Conservation (phyloP, 2,888 invertebrate genomes). For the Pasiphila rectangulata region DNA sequence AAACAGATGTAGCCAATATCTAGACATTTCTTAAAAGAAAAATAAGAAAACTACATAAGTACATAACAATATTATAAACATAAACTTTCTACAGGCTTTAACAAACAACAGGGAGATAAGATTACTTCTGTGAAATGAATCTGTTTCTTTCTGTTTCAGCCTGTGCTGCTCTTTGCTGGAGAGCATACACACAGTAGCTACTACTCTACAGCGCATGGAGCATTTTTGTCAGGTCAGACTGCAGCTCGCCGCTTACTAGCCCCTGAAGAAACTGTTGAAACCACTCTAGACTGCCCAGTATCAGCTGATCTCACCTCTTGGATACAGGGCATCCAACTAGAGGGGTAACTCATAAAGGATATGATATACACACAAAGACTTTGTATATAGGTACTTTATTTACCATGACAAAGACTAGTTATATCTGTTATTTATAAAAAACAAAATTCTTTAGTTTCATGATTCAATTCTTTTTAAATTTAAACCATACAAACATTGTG, state of each 20-base stretch:
- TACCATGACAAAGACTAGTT: conserved; percentile 34
- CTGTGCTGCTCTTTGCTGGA: conserved; percentile 93
- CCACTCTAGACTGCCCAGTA: conserved; percentile 86
- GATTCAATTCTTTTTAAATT: not conserved
- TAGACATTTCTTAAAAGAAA: no score
- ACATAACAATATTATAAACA: not conserved
- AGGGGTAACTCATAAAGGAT: conserved; percentile 55
- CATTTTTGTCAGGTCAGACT: conserved; percentile 91
- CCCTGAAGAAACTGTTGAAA: conserved; percentile 82
- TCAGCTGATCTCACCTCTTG: conserved; percentile 92
- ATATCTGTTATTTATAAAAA: conserved; percentile 2
- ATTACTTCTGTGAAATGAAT: not conserved
- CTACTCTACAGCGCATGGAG: conserved; percentile 97
- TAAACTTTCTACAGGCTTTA: not conserved
- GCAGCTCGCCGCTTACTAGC: conserved; percentile 87
- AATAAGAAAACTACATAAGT: no score
- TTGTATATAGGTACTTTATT: conserved; percentile 6
- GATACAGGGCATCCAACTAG: conserved; percentile 92
- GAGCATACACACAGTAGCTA: conserved; percentile 97
- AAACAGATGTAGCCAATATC: no score
- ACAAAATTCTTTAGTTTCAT: conserved; percentile 2
- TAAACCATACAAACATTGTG: not conserved
- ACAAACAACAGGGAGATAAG: no score
- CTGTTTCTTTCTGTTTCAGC: conserved; percentile 77
- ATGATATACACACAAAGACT: conserved; percentile 17